These are phyloP conservation scores for Geococcyx californianus DNA, from an alignment of 2,113 vertebrate species.

Conservation along the genomic window DNA sequence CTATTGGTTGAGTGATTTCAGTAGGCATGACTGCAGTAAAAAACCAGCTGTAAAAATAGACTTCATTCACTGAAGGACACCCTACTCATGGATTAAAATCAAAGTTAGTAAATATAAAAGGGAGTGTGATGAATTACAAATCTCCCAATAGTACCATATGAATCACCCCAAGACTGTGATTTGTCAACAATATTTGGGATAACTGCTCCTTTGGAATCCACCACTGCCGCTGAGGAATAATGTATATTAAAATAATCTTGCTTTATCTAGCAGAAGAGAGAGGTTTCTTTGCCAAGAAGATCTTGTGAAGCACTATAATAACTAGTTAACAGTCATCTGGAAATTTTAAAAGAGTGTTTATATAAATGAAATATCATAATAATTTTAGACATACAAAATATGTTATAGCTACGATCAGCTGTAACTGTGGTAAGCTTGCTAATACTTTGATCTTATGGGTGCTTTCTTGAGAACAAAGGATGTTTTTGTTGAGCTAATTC, in stretches of 20 bases:
- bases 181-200: not conserved
- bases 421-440: not conserved
- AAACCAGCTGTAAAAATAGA: conserved; percentile 72
- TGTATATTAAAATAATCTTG: not conserved
- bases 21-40: conserved; percentile 37
- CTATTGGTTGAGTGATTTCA: conserved; percentile 68
- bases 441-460: not conserved
- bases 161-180: not conserved
- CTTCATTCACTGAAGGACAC: conserved; percentile 58
- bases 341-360: conserved; percentile 17
- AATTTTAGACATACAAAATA: not conserved
- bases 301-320: not conserved
- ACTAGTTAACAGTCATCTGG: not conserved
- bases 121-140: not conserved
- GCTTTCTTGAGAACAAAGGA: not conserved
- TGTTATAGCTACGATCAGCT: not conserved
- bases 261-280: not conserved
- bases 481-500: not conserved
- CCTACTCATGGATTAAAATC: conserved; percentile 31
- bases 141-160: not conserved
- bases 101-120: conserved; percentile 47
- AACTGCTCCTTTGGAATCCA: not conserved
- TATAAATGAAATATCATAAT: not conserved
- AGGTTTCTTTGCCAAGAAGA: not conserved
- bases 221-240: not conserved